Conservation (phyloP, 2,888 invertebrate species). For the Dugesia japonica region DNA sequence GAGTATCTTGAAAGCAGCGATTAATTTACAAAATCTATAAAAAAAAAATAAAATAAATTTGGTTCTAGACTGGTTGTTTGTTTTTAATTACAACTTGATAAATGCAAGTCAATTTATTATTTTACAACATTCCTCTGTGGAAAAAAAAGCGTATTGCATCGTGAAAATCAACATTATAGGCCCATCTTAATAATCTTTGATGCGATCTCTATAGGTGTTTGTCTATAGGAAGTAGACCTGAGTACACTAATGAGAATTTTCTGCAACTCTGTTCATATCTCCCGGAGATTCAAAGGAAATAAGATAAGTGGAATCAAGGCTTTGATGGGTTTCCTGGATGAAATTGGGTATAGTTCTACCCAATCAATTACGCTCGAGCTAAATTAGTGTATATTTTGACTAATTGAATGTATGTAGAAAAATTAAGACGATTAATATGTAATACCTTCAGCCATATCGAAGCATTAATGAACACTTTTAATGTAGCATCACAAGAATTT, state of each 20-base stretch:
- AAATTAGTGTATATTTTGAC: neutral
- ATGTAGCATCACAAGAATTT: neutral
- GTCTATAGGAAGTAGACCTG: neutral
- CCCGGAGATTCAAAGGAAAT: neutral
- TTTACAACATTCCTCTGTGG: neutral
- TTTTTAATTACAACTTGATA: neutral
- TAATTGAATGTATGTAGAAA: neutral
- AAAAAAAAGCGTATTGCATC: neutral
- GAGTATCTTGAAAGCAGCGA: neutral
- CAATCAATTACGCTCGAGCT: neutral
- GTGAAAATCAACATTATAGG: neutral
- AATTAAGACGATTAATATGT: neutral
- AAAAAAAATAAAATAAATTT: neutral
- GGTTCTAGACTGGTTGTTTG: neutral
- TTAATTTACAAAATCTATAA: too few species aligned
- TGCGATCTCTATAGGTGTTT: neutral
- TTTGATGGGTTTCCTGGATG: neutral
- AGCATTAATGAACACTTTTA: neutral
- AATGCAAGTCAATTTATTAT: neutral
- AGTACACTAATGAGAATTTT: neutral
- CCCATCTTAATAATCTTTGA: neutral
- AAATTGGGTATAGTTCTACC: neutral
- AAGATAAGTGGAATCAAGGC: neutral
- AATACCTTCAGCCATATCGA: neutral
- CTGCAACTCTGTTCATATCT: neutral